Evolutionary conservation across 2,888 invertebrate genomes (phyloP), one percentile per base, ranked within the genome.

Genomic region (Parasteatoda lunata): DNA sequence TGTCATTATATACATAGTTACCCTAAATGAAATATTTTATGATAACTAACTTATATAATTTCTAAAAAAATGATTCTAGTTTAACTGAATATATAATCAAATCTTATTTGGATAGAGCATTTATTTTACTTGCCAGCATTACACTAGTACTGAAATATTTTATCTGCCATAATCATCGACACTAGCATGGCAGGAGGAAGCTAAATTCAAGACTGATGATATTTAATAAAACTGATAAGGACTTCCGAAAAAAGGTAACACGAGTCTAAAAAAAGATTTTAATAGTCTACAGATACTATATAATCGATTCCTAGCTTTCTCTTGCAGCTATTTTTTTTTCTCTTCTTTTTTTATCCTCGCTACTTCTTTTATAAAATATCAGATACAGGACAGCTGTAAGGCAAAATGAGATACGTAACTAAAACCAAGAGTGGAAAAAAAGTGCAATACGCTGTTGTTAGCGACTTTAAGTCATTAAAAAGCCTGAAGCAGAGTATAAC

Each of bases 201-300:
- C 75, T 77, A 83, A 83, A 77, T 71, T 70, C 66, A 30, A 68
- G 15, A 15, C 15, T 71, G 83, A 77, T 72, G 70, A 83, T 72
- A 76, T 77, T 83, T 71, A 83, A 83, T 83, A 83, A 83, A 83
- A 83, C 77, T 83, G 83, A 83, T 83, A 83, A 83, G 71, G 66
- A 66, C 54, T 52, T 77, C 65, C 11, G 77, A 71, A 77, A 66
- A 59, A n/a, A 8, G 59, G 59, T 59, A 5, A 59, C 9, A 59
- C 13, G 45, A 30, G 13, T 30, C 15, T 11, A 69, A 54, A 54
- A 59, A 59, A 59, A n/a, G n/a, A 13, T 9, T 59, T 59, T 59
- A 59, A 59, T 59, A 59, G 59, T 9, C 59, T 59, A 59, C 59
- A 59, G 59, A 59, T 59, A 59, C 59, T 59, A 59, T 59, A 7